These are phyloP conservation scores for Athalia rosae DNA, from an alignment of 2,888 invertebrate species.

Conservation along the genomic window DNA sequence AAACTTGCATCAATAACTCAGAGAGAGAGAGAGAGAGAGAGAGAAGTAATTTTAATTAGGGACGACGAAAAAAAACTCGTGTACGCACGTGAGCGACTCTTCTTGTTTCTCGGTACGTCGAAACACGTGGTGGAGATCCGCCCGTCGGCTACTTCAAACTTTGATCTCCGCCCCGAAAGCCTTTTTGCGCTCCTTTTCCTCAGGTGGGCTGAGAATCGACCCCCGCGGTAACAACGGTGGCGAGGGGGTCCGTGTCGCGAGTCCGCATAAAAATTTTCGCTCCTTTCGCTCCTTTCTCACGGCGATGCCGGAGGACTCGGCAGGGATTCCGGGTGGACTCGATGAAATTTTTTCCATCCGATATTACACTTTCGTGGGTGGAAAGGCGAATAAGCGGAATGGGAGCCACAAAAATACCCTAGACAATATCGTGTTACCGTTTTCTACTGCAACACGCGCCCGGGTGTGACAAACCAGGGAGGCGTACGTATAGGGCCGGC, in stretches of 20 bases:
- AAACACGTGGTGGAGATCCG: neutral
- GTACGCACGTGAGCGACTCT: neutral
- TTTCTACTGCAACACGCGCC: neutral
- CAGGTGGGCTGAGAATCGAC: neutral
- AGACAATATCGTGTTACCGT: conserved; percentile 47
- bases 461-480: conserved; percentile 43
- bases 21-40: neutral
- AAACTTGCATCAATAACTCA: neutral
- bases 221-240: no score
- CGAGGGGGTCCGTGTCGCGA: no score
- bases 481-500: conserved; percentile 27
- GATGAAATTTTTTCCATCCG: conserved; percentile 20
- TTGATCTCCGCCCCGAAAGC: conserved; percentile 1
- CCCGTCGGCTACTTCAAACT: neutral
- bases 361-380: conserved; percentile 36
- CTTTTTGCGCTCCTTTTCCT: neutral
- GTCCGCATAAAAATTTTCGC: no score
- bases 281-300: no score
- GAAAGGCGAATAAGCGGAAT: neutral
- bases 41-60: conserved; percentile 34
- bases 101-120: neutral
- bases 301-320: no score
- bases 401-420: conserved; percentile 47
- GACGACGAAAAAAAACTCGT: conserved; percentile 10
- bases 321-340: neutral